Percentiles rank a stretch among this genome's conserved stretches.
Evolutionary conservation across 2,888 invertebrate species (phyloP).

Genomic region (Euphydryas editha): DNA sequence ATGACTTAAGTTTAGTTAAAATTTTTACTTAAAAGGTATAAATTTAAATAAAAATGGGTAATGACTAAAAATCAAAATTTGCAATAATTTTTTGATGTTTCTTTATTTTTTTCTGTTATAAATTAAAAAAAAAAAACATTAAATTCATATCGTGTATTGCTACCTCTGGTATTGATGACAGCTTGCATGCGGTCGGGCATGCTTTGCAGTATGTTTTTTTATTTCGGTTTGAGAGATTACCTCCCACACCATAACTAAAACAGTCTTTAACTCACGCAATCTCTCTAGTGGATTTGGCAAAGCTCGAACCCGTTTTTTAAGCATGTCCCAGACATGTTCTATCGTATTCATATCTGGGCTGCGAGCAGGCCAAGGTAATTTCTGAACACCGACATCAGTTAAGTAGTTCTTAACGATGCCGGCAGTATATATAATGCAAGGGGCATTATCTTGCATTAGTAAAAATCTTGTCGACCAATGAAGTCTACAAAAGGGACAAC

Average conservation of each 20-base stretch:
- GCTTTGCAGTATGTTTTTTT: not conserved
- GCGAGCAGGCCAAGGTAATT: not conserved
- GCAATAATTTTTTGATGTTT: too few relatives aligned
- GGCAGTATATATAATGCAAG: not conserved
- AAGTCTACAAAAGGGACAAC: not conserved
- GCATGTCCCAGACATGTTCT: slow-evolving; percentile 4
- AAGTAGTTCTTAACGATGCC: not conserved
- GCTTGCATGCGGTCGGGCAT: not conserved
- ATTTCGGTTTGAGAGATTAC: not conserved
- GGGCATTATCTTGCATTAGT: slow-evolving; percentile 1
- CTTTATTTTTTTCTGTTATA: too few relatives aligned
- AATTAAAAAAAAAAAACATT: not conserved
- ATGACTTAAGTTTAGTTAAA: too few relatives aligned
- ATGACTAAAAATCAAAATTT: too few relatives aligned
- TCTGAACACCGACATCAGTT: not conserved
- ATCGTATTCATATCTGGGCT: slow-evolving; percentile 1
- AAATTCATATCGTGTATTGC: not conserved
- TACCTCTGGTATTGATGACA: not conserved
- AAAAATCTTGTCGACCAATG: not conserved
- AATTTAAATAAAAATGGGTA: too few relatives aligned
- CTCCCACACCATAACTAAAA: not conserved
- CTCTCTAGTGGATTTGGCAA: not conserved
- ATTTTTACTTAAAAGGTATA: too few relatives aligned
- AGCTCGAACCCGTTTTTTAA: not conserved
- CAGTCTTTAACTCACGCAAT: not conserved